Evolutionary conservation across 37 sponge, comb jelly and placozoan species (phyloP).

Genomic region (Chondrosia reniformis): DNA sequence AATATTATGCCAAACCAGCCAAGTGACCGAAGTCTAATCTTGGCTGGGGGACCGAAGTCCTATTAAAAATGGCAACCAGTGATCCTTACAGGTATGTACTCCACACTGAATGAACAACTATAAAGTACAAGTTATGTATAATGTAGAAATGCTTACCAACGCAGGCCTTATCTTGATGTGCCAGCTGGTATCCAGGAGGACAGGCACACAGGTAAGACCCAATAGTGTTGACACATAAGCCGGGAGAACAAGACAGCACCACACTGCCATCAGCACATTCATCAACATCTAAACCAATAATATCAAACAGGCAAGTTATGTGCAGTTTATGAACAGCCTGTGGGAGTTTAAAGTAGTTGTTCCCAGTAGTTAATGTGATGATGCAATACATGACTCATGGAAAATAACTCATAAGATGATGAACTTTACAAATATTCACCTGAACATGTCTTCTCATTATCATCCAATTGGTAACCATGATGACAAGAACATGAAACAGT

Average conservation of each 20-base stretch:
- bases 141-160: no score
- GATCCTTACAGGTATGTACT: no score
- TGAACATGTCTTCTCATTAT: constrained; percentile 26
- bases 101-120: no score
- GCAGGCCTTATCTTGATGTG: no score
- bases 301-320: background rate
- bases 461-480: constrained; percentile 29
- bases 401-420: background rate
- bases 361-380: background rate
- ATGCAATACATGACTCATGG: background rate
- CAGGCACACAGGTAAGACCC: constrained; percentile 40
- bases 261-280: constrained; percentile 19
- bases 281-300: constrained; percentile 32
- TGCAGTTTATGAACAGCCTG: background rate
- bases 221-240: constrained; percentile 29
- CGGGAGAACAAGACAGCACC: constrained; percentile 22
- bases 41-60: no score
- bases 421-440: constrained; percentile 10
- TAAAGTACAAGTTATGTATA: no score
- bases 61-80: no score
- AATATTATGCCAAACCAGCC: no score
- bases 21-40: no score
- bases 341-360: no score
- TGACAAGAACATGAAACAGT: constrained; percentile 26
- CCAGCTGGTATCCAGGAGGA: constrained; percentile 23